Evolutionary conservation across 2,888 invertebrate genomes (phyloP).

Genomic region (Cheilosia scutellata): DNA sequence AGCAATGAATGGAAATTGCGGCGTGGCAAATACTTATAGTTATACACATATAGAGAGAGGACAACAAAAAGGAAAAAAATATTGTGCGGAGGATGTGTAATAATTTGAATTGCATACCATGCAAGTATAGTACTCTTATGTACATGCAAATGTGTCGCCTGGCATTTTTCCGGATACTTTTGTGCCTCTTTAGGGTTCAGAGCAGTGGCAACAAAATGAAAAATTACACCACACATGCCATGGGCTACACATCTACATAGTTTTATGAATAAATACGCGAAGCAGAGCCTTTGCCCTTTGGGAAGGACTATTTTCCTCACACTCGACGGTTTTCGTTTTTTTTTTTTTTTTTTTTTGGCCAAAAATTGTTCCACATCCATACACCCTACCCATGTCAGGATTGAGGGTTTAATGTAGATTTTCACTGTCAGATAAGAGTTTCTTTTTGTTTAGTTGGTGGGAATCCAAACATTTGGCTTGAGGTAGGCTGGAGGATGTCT

Average conservation of each 20-base stretch:
- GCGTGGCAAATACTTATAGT: constrained; percentile 58
- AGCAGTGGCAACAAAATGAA: constrained; percentile 53
- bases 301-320: constrained; percentile 3
- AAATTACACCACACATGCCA: constrained; percentile 65
- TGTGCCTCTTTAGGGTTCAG: constrained; percentile 41
- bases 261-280: constrained; percentile 44
- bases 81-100: constrained; percentile 56
- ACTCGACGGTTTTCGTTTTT: constrained; percentile 12
- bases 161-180: constrained; percentile 65
- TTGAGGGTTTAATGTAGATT: constrained; percentile 70
- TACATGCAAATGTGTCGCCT: constrained; percentile 60
- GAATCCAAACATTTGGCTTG: constrained; percentile 53
- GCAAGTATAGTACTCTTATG: constrained; percentile 4
- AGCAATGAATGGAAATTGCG: constrained; percentile 71
- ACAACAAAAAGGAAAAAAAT: constrained; percentile 1
- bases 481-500: constrained; percentile 4
- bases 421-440: constrained; percentile 64
- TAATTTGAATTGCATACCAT: constrained; percentile 65
- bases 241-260: constrained; percentile 10
- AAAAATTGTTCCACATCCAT: constrained; percentile 36
- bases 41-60: constrained; percentile 24
- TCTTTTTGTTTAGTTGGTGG: constrained; percentile 4
- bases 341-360: background rate
- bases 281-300: constrained; percentile 50
- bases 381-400: constrained; percentile 60